Evolutionary conservation across 2,888 invertebrate species (phyloP), one percentile per base, ranked within the genome.

Genomic region (Achlya flavicornis): DNA sequence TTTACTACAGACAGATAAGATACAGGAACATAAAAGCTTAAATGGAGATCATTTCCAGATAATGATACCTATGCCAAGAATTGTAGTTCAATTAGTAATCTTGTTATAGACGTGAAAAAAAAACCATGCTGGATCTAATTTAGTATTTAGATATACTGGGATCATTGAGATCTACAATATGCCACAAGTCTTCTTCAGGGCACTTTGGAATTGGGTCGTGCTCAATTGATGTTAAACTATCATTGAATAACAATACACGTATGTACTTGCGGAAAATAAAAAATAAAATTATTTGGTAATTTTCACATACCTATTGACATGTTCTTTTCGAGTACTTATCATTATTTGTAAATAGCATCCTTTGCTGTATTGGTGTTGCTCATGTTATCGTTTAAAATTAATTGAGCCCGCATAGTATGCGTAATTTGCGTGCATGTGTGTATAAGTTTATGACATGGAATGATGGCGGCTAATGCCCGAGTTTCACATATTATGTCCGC

Each of bases 401-500:
- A 78, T 80, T 78, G 74, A 63, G 68, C 83, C 79, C 79, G 77
- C 77, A 81, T 81, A 68, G 67, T 65, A 65, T 64, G 58, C 60
- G 67, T 67, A 65, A 69, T 70, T 63, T 69, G 65, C 63, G 65
- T 63, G 64, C 48, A 43, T 59, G 58, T 63, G 66, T 68, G 62
- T 64, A 61, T 62, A 69, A 68, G 63, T 74, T 74, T 77, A 78
- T 75, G 70, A 70, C 68, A 75, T 76, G 72, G 12, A 12, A 41
- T 41, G 41, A 41, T 41, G 41, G 70, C 70, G 73, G 76, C 70
- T 79, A 73, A 78, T 79, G 77, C 74, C 77, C 73, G 75, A 78
- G 81, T 83, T 86, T 84, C 80, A 80, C 83, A 78, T 41, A 41
- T 77, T 19, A 74, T 76, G 64, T 70, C 70, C 72, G 69, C 67